Conservation (phyloP, 2,888 invertebrate species). For the Polymixis lichenea region DNA sequence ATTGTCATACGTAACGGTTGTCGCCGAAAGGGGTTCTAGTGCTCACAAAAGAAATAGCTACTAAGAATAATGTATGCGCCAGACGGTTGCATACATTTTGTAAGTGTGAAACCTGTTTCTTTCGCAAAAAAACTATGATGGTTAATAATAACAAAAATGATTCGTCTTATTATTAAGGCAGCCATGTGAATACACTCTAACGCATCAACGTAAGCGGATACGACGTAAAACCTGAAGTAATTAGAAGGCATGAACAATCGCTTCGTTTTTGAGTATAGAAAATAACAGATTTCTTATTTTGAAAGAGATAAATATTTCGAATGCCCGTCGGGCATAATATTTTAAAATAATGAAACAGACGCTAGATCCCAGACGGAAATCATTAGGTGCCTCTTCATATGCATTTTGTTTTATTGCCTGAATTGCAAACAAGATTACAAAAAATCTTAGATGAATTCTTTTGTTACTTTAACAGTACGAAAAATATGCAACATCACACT, state of each 20-base stretch:
- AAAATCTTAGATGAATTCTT: slow-evolving; percentile 32
- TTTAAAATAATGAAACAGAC: slow-evolving; percentile 57
- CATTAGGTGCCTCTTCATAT: slow-evolving; percentile 52
- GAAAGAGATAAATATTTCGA: slow-evolving; percentile 45
- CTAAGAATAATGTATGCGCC: slow-evolving; percentile 45
- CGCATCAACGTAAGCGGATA: slow-evolving; percentile 24
- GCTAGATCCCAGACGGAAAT: slow-evolving; percentile 57
- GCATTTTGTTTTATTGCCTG: slow-evolving; percentile 55
- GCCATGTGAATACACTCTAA: slow-evolving; percentile 37
- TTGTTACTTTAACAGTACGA: slow-evolving; percentile 24
- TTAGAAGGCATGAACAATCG: slow-evolving; percentile 46
- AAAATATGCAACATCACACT: slow-evolving; percentile 18
- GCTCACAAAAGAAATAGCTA: slow-evolving; percentile 39
- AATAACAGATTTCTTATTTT: slow-evolving; percentile 44
- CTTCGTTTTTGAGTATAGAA: slow-evolving; percentile 36
- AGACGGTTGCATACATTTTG: slow-evolving; percentile 55
- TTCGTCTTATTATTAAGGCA: slow-evolving; percentile 28
- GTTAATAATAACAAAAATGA: slow-evolving; percentile 42
- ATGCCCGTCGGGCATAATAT: slow-evolving; percentile 51
- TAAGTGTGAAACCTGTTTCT: slow-evolving; percentile 55
- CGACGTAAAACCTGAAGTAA: slow-evolving; percentile 42
- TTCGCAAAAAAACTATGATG: slow-evolving; percentile 43
- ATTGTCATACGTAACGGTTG: slow-evolving; percentile 59
- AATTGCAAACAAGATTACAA: slow-evolving; percentile 40
- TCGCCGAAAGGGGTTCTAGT: slow-evolving; percentile 35